Base-by-base conservation (phyloP, 2,113 vertebrate species). In the Dolichallabes microphthalmus region DNA sequence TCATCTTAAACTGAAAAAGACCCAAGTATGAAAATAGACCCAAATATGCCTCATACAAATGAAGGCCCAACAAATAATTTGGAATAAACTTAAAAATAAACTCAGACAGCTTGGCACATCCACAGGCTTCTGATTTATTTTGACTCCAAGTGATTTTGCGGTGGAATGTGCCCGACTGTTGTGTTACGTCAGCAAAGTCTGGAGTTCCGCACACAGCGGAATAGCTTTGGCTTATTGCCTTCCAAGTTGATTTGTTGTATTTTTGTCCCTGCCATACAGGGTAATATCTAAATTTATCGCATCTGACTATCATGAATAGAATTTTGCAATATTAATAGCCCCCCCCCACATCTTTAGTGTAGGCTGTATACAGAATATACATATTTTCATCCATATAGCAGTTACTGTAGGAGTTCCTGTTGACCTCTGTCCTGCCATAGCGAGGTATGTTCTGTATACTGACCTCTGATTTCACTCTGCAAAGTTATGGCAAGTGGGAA, bases 1-100 rank as follows among this genome's bases (percentile, higher is more conserved):
- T 25, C 30, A 60, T 79, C 30, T 27, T 25, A 52, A 53, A 76
- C 13, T 8, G 53, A n/a, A n/a, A n/a, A n/a, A n/a, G n/a, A n/a
- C n/a, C n/a, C n/a, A n/a, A n/a, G 13, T 45, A 45, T 45, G 45
- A 45, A 53, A 58, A 79, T 39, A 79, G 30, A 22, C 35, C 17
- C 27, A 79, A 60, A 55, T 14, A 60, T 39, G 30, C 76, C 20
- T 79, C 30, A 60, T 39, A 20, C 30, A 79, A 79, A 79, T 25
- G 19, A 79, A 60, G 76, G 39, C 55, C 20, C 55, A 14, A 20
- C 19, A 60, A 79, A 60, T 79, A 60, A 79, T 79, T 79, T 60
- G 76, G 11, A 79, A 79, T 79, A 79, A 79, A 79, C 76, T 60
- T 55, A 58, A 20, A 79, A 79, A 79, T 79, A 79, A 79, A 39